A percentile compares a stretch with the other conserved stretches of the same genome.
Evolutionary conservation across 2,888 invertebrate genomes (phyloP).

Genomic region (Allolobophora icterica): DNA sequence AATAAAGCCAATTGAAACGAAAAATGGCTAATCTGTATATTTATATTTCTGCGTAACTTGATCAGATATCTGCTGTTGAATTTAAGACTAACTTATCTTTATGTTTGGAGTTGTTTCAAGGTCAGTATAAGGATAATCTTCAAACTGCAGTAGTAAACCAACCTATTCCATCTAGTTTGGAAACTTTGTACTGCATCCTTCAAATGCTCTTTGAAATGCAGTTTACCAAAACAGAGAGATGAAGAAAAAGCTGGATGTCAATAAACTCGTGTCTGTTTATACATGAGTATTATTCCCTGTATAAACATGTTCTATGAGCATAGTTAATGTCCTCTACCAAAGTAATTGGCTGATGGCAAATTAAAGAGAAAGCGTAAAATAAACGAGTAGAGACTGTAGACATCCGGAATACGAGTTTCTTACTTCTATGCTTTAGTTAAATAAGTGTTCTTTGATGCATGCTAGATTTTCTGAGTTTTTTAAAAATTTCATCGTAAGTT

Average conservation of each 20-base stretch:
- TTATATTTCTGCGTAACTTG: neutral
- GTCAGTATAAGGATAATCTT: neutral
- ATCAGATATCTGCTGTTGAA: neutral
- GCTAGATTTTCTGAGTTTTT: neutral
- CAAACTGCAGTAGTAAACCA: neutral
- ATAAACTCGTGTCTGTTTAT: neutral
- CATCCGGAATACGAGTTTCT: neutral
- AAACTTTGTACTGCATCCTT: neutral
- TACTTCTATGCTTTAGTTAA: neutral
- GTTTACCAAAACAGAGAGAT: neutral
- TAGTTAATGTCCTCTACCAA: neutral
- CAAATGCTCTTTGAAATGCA: neutral
- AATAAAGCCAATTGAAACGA: neutral
- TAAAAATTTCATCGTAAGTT: neutral
- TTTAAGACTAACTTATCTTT: neutral
- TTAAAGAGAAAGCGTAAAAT: neutral
- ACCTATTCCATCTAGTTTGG: neutral
- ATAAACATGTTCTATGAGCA: slow-evolving; percentile 17
- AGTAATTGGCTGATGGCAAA: neutral
- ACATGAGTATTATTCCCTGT: neutral
- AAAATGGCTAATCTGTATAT: neutral
- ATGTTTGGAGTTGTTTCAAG: neutral
- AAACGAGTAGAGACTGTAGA: neutral
- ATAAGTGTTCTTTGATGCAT: neutral
- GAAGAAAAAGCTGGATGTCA: neutral